Evolutionary conservation across 2,113 vertebrate species (phyloP).

Genomic region (Pterophyllum scalare): DNA sequence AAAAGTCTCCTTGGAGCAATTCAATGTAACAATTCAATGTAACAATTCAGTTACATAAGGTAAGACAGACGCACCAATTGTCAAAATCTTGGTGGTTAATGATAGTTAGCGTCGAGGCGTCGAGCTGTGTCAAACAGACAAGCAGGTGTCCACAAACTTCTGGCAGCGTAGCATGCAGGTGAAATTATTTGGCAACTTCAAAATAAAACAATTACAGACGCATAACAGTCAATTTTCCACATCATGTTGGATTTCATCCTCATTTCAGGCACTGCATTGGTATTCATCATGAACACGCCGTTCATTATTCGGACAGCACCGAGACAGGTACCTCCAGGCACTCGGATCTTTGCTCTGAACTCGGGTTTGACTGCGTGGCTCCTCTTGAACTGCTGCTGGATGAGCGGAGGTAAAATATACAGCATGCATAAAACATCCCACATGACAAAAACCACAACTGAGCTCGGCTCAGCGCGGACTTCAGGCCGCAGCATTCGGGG

Average conservation of each 20-base stretch:
- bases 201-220: not conserved
- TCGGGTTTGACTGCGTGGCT: not conserved
- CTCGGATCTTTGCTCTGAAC: not conserved
- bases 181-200: not conserved
- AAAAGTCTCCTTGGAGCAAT: not conserved
- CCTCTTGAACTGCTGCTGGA: not conserved
- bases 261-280: not conserved
- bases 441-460: not conserved
- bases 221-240: not conserved
- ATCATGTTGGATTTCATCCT: not conserved
- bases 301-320: not conserved
- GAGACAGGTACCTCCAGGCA: not conserved
- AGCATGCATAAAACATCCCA: not conserved
- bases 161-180: not conserved
- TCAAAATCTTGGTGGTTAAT: too few species aligned
- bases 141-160: not conserved
- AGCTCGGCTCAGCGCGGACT: not conserved
- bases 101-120: not conserved
- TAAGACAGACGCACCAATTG: too few species aligned
- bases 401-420: not conserved
- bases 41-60: too few species aligned
- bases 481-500: constrained; percentile 30
- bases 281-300: not conserved
- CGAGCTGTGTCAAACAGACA: too few species aligned
- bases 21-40: too few species aligned